Evolutionary conservation across 2,113 vertebrate species (phyloP).

Genomic region (Benitochromis conjunctus): DNA sequence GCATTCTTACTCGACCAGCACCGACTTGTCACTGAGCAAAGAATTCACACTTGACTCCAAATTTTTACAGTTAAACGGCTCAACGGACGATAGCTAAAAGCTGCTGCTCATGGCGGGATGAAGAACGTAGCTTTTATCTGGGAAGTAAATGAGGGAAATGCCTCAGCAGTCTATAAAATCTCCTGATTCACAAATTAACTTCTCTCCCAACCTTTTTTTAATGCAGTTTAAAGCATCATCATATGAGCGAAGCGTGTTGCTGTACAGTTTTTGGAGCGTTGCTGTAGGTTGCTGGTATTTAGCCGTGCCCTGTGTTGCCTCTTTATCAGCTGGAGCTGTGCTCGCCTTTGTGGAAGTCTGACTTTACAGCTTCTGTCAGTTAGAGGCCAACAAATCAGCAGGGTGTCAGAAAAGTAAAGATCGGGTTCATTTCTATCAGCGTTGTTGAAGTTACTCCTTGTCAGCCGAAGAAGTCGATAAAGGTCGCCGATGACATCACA

Average conservation of each 20-base stretch:
- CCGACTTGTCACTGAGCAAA: constrained; percentile 11
- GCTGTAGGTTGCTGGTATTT: not conserved
- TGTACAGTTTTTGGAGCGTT: not conserved
- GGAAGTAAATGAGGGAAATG: not conserved
- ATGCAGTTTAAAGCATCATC: not conserved
- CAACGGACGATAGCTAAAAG: not conserved
- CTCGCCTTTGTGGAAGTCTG: not conserved
- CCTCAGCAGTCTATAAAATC: not conserved
- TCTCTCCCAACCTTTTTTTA: not conserved
- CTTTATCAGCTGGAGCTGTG: not conserved
- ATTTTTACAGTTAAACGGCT: not conserved
- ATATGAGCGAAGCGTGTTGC: accelerated
- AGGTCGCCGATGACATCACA: not conserved
- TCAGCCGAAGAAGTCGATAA: not conserved
- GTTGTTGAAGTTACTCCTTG: not conserved
- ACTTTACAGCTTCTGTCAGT: not conserved
- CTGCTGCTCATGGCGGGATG: not conserved
- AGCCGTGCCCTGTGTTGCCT: not conserved
- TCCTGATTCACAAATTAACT: not conserved
- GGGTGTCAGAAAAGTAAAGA: not conserved
- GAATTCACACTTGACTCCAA: not conserved
- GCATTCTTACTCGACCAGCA: not conserved
- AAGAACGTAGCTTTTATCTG: not conserved
- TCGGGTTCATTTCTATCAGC: not conserved
- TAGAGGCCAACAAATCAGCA: not conserved